Conservation (phyloP, 2,797 vertebrate species). For the Chaenodraco wilsoni region DNA sequence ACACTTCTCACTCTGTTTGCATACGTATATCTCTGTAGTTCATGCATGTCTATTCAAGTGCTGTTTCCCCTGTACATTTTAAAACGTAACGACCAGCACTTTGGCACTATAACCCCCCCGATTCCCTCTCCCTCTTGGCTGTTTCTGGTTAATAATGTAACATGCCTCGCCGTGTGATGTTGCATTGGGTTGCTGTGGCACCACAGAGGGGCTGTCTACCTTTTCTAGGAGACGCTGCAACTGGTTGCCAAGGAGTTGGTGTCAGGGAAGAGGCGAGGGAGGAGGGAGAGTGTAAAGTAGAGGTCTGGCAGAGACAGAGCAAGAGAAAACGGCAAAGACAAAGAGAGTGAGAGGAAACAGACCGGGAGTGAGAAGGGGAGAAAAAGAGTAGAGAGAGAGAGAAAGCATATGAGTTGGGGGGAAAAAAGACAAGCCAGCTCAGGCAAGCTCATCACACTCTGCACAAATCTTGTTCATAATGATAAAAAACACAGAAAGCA, state of each 20-base stretch:
- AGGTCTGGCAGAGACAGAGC: constrained; percentile 71
- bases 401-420: constrained; percentile 23
- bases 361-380: constrained; percentile 29
- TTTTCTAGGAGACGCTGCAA: constrained; percentile 77
- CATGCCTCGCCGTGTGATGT: constrained; percentile 79
- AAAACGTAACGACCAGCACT: constrained; percentile 43
- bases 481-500: constrained; percentile 47
- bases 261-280: constrained; percentile 65
- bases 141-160: constrained; percentile 85
- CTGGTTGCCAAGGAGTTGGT: constrained; percentile 81
- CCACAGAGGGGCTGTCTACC: constrained; percentile 77
- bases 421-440: constrained; percentile 29
- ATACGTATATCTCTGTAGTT: constrained; percentile 7
- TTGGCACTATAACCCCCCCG: constrained; percentile 3
- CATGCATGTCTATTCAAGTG: constrained; percentile 25
- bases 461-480: constrained; percentile 29
- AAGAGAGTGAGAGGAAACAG: constrained; percentile 69
- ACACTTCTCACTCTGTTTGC: constrained; percentile 18
- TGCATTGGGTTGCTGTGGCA: constrained; percentile 78
- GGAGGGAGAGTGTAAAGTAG: constrained; percentile 67
- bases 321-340: constrained; percentile 66
- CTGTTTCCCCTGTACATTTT: constrained; percentile 52
- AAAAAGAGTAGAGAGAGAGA: constrained; percentile 34
- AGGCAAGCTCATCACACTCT: constrained; percentile 37
- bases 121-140: constrained; percentile 59